phyloP scores from a whole-genome alignment of 2,113 vertebrate genomes.

The Ceratotherium simum region DNA sequence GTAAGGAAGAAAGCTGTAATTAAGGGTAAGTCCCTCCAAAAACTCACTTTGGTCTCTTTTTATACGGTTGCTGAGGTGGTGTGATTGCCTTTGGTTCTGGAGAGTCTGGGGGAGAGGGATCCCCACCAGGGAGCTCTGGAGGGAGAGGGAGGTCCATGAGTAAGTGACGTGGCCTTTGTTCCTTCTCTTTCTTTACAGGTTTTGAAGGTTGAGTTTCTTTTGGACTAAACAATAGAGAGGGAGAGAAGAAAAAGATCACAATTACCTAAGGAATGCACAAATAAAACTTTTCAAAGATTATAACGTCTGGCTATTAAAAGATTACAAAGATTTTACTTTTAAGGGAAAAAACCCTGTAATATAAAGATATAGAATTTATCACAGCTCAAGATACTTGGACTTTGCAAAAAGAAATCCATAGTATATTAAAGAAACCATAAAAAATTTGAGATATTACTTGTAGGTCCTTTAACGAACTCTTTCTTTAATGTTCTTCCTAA shows the following conservation, averaged over 20 bases:
- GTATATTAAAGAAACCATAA: background rate
- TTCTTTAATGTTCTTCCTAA: background rate
- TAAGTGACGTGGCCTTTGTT: conserved; percentile 93
- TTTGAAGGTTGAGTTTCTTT: conserved; percentile 94
- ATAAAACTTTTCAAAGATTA: conserved; percentile 50
- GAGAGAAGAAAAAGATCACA: conserved; percentile 64
- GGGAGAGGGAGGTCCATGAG: conserved; percentile 97
- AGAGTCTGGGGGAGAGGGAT: conserved; percentile 95
- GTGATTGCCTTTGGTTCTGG: conserved; percentile 92
- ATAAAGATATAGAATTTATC: background rate
- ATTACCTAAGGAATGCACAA: conserved; percentile 72
- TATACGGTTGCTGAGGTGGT: conserved; percentile 92
- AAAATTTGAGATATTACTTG: background rate
- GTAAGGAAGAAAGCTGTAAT: background rate
- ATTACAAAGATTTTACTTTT: conserved; percentile 47
- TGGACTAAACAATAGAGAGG: conserved; percentile 88
- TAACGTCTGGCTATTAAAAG: conserved; percentile 12
- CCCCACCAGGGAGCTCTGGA: conserved; percentile 93
- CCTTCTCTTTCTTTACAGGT: conserved; percentile 93
- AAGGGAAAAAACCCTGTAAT: background rate
- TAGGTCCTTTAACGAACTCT: conserved; percentile 21
- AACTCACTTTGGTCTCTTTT: conserved; percentile 99
- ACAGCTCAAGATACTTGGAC: background rate
- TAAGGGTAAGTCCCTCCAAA: conserved; percentile 6
- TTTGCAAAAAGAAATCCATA: conserved; percentile 16